Conservation (phyloP, 2,113 vertebrate species). For the Lonchura striata region DNA sequence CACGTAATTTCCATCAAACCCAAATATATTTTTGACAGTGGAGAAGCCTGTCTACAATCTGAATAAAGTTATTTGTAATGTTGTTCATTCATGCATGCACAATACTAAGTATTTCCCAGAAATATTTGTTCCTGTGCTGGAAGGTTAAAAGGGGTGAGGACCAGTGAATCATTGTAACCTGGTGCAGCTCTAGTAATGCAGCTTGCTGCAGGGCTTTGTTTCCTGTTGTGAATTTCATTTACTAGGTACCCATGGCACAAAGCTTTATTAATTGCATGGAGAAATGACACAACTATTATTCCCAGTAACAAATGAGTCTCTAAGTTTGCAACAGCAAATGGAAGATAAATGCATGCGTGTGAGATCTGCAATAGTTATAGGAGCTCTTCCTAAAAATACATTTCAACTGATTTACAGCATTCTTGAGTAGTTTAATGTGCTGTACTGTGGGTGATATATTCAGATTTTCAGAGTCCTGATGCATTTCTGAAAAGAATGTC, state of each 20-base stretch:
- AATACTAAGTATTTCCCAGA: neutral
- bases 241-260: neutral
- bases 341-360: neutral
- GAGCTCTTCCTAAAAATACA: conserved; percentile 36
- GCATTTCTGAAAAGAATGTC: conserved; percentile 25
- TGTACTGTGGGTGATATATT: neutral
- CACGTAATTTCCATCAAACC: neutral
- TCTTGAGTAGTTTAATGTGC: conserved; percentile 1
- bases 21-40: neutral
- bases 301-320: conserved; percentile 35
- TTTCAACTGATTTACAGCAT: conserved; percentile 27
- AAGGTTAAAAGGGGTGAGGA: neutral
- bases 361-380: neutral
- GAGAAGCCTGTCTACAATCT: neutral
- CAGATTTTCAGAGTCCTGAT: neutral
- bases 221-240: conserved; percentile 40
- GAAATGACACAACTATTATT: conserved; percentile 23
- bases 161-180: neutral
- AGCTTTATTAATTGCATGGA: conserved; percentile 5
- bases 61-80: neutral
- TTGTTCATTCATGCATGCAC: neutral
- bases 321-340: neutral
- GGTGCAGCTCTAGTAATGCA: neutral
- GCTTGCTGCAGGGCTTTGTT: conserved; percentile 7
- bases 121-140: neutral